Percentiles rank a stretch among this genome's conserved stretches.
phyloP scores from a whole-genome alignment of 2,888 invertebrate genomes.

The Oasisia sp. region DNA sequence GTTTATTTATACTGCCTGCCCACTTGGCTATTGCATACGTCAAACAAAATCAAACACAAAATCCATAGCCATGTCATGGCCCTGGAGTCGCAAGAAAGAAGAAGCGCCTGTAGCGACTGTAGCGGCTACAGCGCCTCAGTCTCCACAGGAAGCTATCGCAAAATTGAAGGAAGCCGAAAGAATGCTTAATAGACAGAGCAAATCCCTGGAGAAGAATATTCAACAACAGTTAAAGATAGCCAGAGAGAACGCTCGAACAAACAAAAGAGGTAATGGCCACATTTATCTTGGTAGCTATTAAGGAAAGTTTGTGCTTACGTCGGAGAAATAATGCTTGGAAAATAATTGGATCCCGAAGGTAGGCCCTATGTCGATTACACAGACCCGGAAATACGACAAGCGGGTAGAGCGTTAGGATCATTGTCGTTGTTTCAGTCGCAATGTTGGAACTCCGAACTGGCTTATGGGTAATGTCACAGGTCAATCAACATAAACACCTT shows the following conservation, averaged over 20 bases:
- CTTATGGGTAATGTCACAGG: no score
- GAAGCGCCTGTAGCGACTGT: constrained; percentile 70
- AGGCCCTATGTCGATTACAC: no score
- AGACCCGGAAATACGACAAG: no score
- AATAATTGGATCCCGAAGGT: no score
- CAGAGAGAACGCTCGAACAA: constrained; percentile 90
- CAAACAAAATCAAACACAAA: not conserved
- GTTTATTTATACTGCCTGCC: not conserved
- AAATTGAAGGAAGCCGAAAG: constrained; percentile 96
- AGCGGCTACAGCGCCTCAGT: constrained; percentile 69
- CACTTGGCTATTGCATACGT: not conserved
- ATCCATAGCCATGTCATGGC: constrained; percentile 52
- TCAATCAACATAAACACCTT: no score
- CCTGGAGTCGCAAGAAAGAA: constrained; percentile 76
- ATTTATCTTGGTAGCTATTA: no score
- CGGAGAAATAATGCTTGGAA: no score
- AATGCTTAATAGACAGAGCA: constrained; percentile 95
- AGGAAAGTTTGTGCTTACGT: no score
- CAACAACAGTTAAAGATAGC: constrained; percentile 86
- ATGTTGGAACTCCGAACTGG: no score
- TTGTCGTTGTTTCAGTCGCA: no score
- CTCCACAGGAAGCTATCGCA: constrained; percentile 96
- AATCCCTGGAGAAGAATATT: constrained; percentile 95
- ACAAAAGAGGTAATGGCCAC: constrained; percentile 63
- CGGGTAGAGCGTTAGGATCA: no score